Evolutionary conservation across 2,888 invertebrate species (phyloP), one percentile per base, ranked within the genome.

Genomic region (Eupithecia tripunctaria): DNA sequence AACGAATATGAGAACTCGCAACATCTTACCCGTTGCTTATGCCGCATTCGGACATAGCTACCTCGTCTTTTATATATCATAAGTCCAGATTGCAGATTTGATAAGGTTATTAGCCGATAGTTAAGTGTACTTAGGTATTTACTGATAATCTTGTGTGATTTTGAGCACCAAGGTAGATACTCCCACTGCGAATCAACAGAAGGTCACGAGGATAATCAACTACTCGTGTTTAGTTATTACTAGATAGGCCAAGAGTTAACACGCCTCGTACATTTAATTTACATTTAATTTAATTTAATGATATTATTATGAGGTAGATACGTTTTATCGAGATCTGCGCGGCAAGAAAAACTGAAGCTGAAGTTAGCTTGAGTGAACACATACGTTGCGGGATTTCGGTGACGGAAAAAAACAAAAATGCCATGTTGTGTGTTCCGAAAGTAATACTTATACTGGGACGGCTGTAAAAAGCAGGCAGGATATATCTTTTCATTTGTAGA

Each of bases 41-140:
- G 51, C 36, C 68, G 60, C 21, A 70, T 74, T 56, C 21, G 2
- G 32, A 41, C 32, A 12, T 47, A 41, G 62, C 51, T 27, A 38
- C 71, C 65, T 67, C 59, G 68, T 67, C 74, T 82, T 86, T 85
- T 87, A 87, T 86, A 85, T 78, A n/a, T n/a, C n/a, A n/a, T n/a
- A 29, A 68, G 51, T 1, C 65, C 56, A 71, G 73, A 76, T 75
- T 71, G 67, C 56, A 71, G 73, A 76, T 75, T 71, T 75, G 84
- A 84, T 84, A 82, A 82, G 73, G 76, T 74, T 67, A 76, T 79
- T 74, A 70, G 56, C 70, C 63, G 78, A 78, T 79, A 21, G 29
- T n/a, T 36, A 63, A 63, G 63, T 29, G 60, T 25, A 56, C 25
- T 25, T 25, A 56, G 21, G 12, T 21, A 47, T n/a, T 47, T 47